Conservation (phyloP, 1,140 invertebrate species). For the Rhysida immarginata region DNA sequence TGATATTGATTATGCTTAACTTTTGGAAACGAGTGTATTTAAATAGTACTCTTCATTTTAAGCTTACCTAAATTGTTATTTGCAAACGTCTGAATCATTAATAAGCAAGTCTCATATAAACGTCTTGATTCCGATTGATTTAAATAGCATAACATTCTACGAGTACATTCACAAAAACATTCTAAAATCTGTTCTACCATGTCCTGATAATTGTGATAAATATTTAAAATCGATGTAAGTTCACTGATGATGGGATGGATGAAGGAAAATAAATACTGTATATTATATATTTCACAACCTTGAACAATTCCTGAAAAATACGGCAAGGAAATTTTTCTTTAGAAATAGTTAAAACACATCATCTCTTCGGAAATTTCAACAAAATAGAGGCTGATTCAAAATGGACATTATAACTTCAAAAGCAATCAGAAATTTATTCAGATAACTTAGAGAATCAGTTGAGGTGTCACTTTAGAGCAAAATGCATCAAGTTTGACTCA, state of each 20-base stretch:
- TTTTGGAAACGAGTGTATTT: too few species aligned
- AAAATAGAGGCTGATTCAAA: too few species aligned
- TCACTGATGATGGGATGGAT: slow-evolving; percentile 45
- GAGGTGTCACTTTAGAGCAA: too few species aligned
- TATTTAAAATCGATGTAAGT: slow-evolving; percentile 45
- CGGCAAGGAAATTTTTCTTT: too few species aligned
- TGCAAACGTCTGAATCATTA: slow-evolving; percentile 52
- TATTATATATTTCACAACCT: slow-evolving; percentile 40
- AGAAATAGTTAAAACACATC: too few species aligned
- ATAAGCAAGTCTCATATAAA: slow-evolving; percentile 45
- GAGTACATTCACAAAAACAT: slow-evolving; percentile 52
- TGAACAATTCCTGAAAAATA: slow-evolving; percentile 37
- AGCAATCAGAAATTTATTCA: too few species aligned
- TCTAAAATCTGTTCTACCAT: slow-evolving; percentile 63
- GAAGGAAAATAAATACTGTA: slow-evolving; percentile 45
- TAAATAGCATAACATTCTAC: slow-evolving; percentile 49
- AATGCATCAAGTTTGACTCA: too few species aligned
- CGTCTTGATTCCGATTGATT: slow-evolving; percentile 23
- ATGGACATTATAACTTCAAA: too few species aligned
- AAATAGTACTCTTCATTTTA: neutral
- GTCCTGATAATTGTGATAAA: slow-evolving; percentile 67
- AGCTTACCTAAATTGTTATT: slow-evolving; percentile 35
- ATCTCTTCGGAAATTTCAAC: too few species aligned
- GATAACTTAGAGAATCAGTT: too few species aligned
- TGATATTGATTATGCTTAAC: too few species aligned